These are phyloP conservation scores for Scolopax bukidnonensis DNA, from an alignment of 2,797 vertebrate species.

Conservation along the genomic window DNA sequence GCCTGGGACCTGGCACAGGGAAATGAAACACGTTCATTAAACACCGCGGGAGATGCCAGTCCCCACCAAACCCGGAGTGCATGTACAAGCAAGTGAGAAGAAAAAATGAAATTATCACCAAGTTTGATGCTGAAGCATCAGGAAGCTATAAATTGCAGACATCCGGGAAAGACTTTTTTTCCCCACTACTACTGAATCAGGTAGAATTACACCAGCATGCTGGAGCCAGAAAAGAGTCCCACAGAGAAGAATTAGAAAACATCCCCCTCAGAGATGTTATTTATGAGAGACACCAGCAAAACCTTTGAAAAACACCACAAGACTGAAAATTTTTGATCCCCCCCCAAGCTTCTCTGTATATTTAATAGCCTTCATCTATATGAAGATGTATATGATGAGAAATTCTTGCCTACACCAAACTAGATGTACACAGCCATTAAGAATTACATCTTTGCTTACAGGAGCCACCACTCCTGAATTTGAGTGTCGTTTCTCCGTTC, in stretches of 20 bases:
- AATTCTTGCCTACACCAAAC: background rate
- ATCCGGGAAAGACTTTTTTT: background rate
- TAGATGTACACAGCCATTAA: background rate
- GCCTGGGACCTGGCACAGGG: background rate
- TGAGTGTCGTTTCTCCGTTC: background rate
- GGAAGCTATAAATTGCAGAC: background rate
- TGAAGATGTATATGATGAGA: background rate
- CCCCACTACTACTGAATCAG: background rate
- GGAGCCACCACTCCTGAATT: background rate
- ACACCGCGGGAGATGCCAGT: background rate
- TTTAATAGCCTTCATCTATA: too few relatives aligned
- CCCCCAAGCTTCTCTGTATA: background rate
- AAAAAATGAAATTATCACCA: constrained; percentile 2
- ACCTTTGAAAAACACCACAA: background rate
- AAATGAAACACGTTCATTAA: constrained; percentile 18
- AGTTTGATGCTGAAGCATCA: background rate
- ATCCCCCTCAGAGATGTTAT: background rate
- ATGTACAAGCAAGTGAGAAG: background rate
- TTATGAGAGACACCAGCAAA: background rate
- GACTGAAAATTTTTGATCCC: background rate
- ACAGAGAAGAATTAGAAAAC: background rate
- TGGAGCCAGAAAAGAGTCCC: background rate
- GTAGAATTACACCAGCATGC: background rate
- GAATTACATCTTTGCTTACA: background rate
- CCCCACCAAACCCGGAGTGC: background rate